phyloP scores from a whole-genome alignment of 2,113 vertebrate species.

The Piprites chloris region DNA sequence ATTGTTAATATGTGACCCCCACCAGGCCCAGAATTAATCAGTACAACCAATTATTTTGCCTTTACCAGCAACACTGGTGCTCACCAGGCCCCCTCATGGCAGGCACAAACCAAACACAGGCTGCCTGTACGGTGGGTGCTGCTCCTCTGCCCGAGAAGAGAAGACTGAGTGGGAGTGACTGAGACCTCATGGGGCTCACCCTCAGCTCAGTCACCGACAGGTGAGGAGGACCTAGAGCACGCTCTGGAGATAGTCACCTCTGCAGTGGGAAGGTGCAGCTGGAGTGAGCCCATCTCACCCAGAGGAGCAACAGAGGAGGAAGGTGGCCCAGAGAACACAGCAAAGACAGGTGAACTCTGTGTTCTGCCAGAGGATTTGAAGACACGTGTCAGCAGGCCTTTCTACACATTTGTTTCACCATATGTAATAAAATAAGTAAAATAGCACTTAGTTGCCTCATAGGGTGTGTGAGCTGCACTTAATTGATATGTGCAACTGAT shows the following conservation, averaged over 20 bases:
- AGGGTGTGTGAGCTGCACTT: slow-evolving; percentile 42
- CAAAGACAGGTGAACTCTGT: fast-evolving
- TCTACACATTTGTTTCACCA: slow-evolving; percentile 45
- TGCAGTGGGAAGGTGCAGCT: neutral
- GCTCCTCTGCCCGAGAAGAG: neutral
- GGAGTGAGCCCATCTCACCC: neutral
- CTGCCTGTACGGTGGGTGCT: fast-evolving
- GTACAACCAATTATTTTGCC: neutral
- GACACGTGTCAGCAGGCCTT: slow-evolving; percentile 10
- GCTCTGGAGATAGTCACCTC: neutral
- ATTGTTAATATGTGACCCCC: neutral
- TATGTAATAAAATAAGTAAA: slow-evolving; percentile 53
- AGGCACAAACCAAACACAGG: neutral
- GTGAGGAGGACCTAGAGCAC: neutral
- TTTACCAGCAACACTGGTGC: neutral
- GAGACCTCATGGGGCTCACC: neutral
- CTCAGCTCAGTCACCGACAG: neutral
- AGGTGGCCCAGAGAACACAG: fast-evolving
- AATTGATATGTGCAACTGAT: neutral
- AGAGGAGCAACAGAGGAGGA: neutral
- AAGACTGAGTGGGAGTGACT: neutral
- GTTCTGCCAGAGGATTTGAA: neutral
- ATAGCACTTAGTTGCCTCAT: slow-evolving; percentile 32
- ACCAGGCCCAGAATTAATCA: neutral
- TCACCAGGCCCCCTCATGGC: neutral